These are phyloP conservation scores for Thysanoteuthis rhombus DNA, from an alignment of 2,888 invertebrate species.

Conservation along the genomic window DNA sequence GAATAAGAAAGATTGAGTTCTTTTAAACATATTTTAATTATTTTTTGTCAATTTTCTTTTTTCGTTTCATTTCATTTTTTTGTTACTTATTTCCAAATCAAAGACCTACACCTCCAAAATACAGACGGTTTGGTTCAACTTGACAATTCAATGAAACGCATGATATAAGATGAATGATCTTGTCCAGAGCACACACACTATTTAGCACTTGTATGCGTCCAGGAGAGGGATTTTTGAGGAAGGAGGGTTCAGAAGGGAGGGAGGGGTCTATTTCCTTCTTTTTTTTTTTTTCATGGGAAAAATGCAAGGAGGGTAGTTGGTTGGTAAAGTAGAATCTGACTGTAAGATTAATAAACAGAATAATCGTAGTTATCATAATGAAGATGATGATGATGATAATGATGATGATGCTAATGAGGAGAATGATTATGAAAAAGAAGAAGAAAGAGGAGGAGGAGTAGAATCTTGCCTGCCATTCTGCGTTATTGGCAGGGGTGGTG, in stretches of 20 bases:
- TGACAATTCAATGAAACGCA: conserved; percentile 12
- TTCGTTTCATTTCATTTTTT: background rate
- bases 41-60: background rate
- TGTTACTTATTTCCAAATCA: background rate
- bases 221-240: background rate
- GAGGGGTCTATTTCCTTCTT: background rate
- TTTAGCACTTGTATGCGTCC: background rate
- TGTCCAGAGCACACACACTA: conserved; percentile 12
- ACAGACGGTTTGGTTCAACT: background rate
- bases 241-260: background rate
- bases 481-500: background rate
- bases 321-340: background rate
- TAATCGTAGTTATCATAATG: background rate
- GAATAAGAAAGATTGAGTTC: conserved; percentile 12
- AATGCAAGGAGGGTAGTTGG: background rate
- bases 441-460: background rate
- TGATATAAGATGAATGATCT: background rate
- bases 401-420: background rate
- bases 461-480: background rate
- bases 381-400: background rate
- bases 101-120: conserved; percentile 1
- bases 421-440: background rate
- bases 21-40: background rate
- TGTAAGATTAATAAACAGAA: background rate
- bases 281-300: background rate